phyloP scores from a whole-genome alignment of 2,797 vertebrate genomes.

The Darevskia mixta region DNA sequence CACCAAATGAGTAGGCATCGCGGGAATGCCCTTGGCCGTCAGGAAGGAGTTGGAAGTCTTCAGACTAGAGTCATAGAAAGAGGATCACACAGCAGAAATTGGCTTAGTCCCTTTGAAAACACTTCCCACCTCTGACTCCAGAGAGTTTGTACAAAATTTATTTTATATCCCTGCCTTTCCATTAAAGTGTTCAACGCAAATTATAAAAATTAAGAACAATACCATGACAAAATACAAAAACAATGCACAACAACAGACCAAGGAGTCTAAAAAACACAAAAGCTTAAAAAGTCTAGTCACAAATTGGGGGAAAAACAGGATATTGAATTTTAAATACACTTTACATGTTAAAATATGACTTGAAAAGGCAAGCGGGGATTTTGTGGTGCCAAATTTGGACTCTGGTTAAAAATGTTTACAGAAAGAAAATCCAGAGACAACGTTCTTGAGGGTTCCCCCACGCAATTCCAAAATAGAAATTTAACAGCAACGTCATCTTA shows the following conservation, averaged over 20 bases:
- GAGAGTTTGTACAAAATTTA: not conserved
- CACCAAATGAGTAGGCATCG: constrained; percentile 92
- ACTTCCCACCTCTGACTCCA: not conserved
- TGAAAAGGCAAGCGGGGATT: not conserved
- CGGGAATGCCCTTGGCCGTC: constrained; percentile 88
- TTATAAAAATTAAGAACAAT: not conserved
- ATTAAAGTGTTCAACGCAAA: not conserved
- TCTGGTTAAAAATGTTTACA: not conserved
- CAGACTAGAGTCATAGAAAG: constrained; percentile 70
- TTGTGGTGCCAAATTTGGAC: not conserved
- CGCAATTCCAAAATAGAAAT: not conserved
- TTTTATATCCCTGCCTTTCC: not conserved
- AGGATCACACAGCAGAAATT: constrained; percentile 38
- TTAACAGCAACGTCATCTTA: not conserved
- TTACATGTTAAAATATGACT: not conserved
- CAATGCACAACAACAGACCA: not conserved
- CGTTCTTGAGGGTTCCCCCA: not conserved
- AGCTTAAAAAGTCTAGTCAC: not conserved
- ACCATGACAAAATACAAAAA: not conserved
- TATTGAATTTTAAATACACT: not conserved
- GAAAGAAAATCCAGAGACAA: not conserved
- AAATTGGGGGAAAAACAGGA: not conserved
- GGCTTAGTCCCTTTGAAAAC: not conserved
- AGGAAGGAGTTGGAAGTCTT: constrained; percentile 84
- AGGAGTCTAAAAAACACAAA: not conserved